Conservation (phyloP, 2,888 invertebrate species). For the Electrophaes corylata region DNA sequence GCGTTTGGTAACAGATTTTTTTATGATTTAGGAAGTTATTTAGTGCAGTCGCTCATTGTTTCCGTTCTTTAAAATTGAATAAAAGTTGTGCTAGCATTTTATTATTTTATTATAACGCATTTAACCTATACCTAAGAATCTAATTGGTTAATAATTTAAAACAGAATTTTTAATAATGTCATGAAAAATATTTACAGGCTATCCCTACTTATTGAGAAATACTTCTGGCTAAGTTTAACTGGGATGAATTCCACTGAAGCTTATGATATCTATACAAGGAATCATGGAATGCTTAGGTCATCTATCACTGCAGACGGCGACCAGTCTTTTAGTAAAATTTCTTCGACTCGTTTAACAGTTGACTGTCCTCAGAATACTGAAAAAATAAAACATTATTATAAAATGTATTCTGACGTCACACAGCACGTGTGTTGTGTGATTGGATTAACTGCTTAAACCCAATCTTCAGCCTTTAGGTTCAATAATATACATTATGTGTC, state of each 20-base stretch:
- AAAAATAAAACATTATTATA: conserved; percentile 43
- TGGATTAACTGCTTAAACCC: no score
- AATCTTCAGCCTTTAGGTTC: no score
- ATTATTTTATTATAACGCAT: conserved; percentile 18
- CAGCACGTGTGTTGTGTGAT: no score
- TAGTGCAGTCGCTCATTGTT: conserved; percentile 2
- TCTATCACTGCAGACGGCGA: conserved; percentile 17
- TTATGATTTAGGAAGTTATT: conserved; percentile 19
- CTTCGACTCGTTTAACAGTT: conserved; percentile 58
- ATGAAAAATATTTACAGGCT: conserved; percentile 20
- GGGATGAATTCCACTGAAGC: conserved; percentile 4
- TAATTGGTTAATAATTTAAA: conserved; percentile 24
- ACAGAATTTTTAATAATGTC: conserved; percentile 14
- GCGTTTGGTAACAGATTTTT: conserved; percentile 15
- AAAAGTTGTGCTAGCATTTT: conserved; percentile 14
- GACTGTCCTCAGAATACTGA: conserved; percentile 71
- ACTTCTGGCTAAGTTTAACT: conserved; percentile 6
- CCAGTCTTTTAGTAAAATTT: conserved; percentile 24
- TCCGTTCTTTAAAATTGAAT: conserved; percentile 8
- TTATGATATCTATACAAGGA: conserved; percentile 3
- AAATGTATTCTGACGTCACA: no score
- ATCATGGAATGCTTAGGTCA: conserved; percentile 15
- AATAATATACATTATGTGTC: no score
- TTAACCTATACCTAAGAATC: conserved; percentile 11
- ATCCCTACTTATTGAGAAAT: background rate